phyloP scores from a whole-genome alignment of 2,797 vertebrate species.

The Pseudocheirus occidentalis region DNA sequence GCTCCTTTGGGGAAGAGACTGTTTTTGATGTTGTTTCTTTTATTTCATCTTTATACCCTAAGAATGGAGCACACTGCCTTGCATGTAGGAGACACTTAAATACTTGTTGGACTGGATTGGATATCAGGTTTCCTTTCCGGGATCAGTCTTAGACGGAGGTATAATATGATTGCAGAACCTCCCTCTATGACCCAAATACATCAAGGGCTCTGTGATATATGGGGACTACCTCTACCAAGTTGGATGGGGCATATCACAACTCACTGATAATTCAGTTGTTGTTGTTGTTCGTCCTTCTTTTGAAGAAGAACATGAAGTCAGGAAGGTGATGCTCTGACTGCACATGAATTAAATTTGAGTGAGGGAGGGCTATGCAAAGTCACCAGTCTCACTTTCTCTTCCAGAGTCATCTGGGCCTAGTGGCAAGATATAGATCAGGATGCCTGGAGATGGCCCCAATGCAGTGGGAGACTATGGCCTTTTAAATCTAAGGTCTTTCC shows the following conservation, averaged over 20 bases:
- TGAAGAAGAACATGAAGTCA: too few species aligned
- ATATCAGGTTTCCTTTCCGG: not conserved
- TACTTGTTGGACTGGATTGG: not conserved
- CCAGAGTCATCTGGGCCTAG: too few species aligned
- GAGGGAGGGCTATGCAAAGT: too few species aligned
- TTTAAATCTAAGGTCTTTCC: too few species aligned
- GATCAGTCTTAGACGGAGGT: not conserved
- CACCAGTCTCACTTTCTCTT: too few species aligned
- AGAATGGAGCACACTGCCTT: not conserved
- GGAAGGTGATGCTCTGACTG: too few species aligned
- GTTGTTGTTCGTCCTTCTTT: too few species aligned
- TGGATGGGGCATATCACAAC: not conserved
- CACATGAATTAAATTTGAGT: too few species aligned
- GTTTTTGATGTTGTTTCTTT: not conserved
- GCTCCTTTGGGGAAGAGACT: not conserved
- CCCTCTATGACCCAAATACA: not conserved
- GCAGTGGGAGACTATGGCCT: too few species aligned
- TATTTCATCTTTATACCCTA: not conserved
- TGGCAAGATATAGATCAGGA: too few species aligned
- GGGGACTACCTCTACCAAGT: not conserved
- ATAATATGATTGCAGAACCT: not conserved
- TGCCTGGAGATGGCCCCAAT: too few species aligned
- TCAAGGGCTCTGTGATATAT: not conserved
- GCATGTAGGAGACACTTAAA: not conserved
- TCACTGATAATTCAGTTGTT: not conserved